A percentile compares a stretch with the other conserved stretches of the same genome.
Conservation (phyloP, 2,113 vertebrate genomes). For the Paratilapia polleni region DNA sequence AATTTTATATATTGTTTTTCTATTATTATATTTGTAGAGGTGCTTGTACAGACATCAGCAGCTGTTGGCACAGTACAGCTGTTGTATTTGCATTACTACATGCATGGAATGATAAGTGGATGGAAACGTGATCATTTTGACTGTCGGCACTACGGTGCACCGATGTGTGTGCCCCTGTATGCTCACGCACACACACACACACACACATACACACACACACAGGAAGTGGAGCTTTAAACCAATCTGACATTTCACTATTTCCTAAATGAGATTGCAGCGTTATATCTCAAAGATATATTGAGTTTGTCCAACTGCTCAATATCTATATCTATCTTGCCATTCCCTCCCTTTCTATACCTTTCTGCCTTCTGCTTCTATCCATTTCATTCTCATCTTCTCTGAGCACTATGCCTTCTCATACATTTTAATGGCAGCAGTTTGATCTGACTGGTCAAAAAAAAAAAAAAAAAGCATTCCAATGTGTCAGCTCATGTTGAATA, state of each 20-base stretch:
- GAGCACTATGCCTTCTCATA: conserved; percentile 54
- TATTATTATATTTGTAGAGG: neutral
- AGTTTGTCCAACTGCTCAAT: neutral
- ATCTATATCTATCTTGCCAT: neutral
- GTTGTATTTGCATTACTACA: neutral
- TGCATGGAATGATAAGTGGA: neutral
- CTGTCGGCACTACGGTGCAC: fast-evolving
- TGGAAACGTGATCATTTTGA: neutral
- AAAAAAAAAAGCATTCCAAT: conserved; percentile 43
- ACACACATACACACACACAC: neutral
- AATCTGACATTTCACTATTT: conserved; percentile 26
- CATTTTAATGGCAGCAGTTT: conserved; percentile 72
- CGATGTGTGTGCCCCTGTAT: neutral
- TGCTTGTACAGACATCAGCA: neutral
- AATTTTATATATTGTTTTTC: neutral
- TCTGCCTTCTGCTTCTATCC: conserved; percentile 20
- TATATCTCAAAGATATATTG: conserved; percentile 22
- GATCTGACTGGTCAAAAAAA: conserved; percentile 54
- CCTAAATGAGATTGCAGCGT: conserved; percentile 5
- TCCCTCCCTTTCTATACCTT: conserved; percentile 11
- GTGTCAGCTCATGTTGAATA: conserved; percentile 52
- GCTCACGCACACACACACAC: neutral
- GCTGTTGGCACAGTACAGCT: neutral
- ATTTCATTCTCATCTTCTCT: conserved; percentile 28
- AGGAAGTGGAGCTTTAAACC: neutral